Evolutionary conservation across 2,888 invertebrate species (phyloP).

Genomic region (Cheilosia vulpina): DNA sequence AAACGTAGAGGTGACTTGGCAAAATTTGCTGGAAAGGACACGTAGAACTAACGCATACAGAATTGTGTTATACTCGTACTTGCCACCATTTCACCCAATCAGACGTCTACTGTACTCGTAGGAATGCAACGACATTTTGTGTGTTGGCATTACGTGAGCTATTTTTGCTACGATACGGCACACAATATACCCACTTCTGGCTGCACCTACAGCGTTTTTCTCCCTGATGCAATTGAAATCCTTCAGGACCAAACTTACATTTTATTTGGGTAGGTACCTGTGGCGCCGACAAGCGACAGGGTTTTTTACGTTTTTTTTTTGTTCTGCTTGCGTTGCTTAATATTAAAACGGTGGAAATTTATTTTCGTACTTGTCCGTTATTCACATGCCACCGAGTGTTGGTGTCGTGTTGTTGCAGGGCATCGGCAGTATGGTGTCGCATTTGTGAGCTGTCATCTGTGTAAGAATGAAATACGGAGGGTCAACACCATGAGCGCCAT

Average conservation of each 20-base stretch:
- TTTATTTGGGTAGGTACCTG: neutral
- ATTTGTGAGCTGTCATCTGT: slow-evolving; percentile 64
- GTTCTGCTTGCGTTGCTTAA: slow-evolving; percentile 46
- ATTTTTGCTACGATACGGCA: slow-evolving; percentile 54
- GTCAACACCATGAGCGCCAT: neutral
- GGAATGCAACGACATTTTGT: slow-evolving; percentile 43
- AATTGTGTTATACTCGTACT: slow-evolving; percentile 50
- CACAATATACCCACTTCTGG: slow-evolving; percentile 22
- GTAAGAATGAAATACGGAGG: slow-evolving; percentile 43
- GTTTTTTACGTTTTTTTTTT: slow-evolving; percentile 9
- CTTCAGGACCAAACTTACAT: slow-evolving; percentile 48
- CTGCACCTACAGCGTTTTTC: neutral
- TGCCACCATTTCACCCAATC: slow-evolving; percentile 62
- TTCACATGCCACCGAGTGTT: slow-evolving; percentile 17
- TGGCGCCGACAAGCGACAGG: slow-evolving; percentile 24
- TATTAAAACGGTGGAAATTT: slow-evolving; percentile 68
- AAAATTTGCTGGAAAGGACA: slow-evolving; percentile 59
- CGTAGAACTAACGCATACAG: slow-evolving; percentile 45
- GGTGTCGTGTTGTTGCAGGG: slow-evolving; percentile 19
- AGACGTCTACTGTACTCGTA: slow-evolving; percentile 29
- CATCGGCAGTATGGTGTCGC: slow-evolving; percentile 27
- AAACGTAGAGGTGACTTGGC: slow-evolving; percentile 38
- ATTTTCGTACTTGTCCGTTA: slow-evolving; percentile 56
- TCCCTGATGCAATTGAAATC: slow-evolving; percentile 17
- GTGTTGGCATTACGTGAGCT: slow-evolving; percentile 69